Evolutionary conservation across 2,888 invertebrate species (phyloP).

Genomic region (Lydus trimaculatus): DNA sequence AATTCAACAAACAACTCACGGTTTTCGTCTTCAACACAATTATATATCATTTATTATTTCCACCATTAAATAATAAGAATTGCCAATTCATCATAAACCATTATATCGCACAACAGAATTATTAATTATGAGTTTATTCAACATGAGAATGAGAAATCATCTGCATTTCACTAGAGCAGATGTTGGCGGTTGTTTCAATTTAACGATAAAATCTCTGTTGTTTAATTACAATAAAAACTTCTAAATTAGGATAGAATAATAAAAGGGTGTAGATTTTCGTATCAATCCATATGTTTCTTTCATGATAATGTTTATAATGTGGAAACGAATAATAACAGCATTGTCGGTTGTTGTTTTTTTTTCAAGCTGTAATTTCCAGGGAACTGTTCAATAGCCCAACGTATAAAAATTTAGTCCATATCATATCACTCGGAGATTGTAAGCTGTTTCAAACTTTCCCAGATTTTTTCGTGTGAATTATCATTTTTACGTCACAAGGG

Average conservation of each 20-base stretch:
- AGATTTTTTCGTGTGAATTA: no score
- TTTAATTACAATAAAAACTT: not conserved
- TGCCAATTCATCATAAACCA: not conserved
- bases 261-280: not conserved
- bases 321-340: not conserved
- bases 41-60: not conserved
- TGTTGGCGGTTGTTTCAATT: not conserved
- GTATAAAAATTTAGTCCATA: no score
- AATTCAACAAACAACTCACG: not conserved
- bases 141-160: not conserved
- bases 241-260: not conserved
- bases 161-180: not conserved
- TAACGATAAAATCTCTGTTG: not conserved
- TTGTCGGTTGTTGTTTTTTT: no score
- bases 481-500: no score
- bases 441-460: no score
- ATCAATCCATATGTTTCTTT: slow-evolving; percentile 20
- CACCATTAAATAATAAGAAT: not conserved
- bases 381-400: no score
- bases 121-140: not conserved
- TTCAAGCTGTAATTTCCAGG: no score
- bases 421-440: no score
- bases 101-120: not conserved
- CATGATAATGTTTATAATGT: slow-evolving; percentile 25
- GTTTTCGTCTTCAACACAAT: not conserved